phyloP scores from a whole-genome alignment of 2,888 invertebrate species.

The Torymus aiolomorphi region DNA sequence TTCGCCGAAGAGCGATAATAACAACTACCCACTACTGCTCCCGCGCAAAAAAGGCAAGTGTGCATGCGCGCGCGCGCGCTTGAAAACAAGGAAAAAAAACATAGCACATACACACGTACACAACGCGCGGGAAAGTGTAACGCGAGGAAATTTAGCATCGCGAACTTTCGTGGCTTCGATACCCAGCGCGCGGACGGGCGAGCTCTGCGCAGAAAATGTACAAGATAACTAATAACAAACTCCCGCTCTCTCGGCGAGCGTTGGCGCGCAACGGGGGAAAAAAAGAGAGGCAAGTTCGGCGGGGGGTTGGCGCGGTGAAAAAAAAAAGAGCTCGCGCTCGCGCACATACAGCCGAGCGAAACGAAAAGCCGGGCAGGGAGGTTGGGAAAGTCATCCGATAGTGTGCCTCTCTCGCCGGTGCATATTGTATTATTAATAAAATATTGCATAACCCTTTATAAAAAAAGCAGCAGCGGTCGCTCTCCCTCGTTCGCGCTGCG shows the following conservation, averaged over 20 bases:
- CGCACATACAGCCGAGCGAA: slow-evolving; percentile 17
- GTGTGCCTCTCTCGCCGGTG: slow-evolving; percentile 44
- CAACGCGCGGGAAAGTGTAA: not conserved
- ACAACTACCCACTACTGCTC: not conserved
- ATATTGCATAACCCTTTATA: slow-evolving; percentile 71
- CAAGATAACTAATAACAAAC: slow-evolving; percentile 57
- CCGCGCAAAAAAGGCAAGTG: too few relatives aligned
- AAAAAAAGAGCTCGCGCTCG: not conserved
- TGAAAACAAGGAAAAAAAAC: not conserved
- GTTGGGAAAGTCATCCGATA: slow-evolving; percentile 60
- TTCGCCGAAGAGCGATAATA: slow-evolving; percentile 5
- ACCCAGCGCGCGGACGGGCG: too few relatives aligned
- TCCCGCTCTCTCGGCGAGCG: slow-evolving; percentile 6
- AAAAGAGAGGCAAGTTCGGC: not conserved
- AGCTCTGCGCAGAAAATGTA: slow-evolving; percentile 10
- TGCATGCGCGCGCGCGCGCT: too few relatives aligned
- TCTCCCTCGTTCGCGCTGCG: slow-evolving; percentile 6
- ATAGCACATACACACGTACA: too few relatives aligned
- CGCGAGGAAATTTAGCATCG: slow-evolving; percentile 32
- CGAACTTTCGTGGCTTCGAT: slow-evolving; percentile 36
- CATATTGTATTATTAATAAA: slow-evolving; percentile 72
- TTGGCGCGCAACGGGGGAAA: slow-evolving; percentile 7
- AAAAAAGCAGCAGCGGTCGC: slow-evolving; percentile 61
- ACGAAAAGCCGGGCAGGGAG: slow-evolving; percentile 15
- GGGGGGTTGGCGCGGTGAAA: not conserved